Evolutionary conservation across 2,797 vertebrate genomes (phyloP).

Genomic region (Zenarchopterus dispar): DNA sequence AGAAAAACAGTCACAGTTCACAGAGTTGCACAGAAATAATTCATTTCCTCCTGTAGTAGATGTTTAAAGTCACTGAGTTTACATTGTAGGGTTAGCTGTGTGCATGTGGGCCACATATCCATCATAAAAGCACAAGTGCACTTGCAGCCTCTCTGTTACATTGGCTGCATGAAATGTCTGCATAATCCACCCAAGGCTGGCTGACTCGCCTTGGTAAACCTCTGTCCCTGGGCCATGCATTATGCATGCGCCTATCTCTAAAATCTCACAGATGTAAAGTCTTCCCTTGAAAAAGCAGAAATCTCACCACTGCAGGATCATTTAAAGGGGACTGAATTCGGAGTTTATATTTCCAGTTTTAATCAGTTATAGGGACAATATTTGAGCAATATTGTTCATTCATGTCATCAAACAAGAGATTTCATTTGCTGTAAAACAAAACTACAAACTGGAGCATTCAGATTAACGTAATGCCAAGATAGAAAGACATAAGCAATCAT

Average conservation of each 20-base stretch:
- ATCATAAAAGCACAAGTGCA: constrained; percentile 2
- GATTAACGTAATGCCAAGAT: too few relatives aligned
- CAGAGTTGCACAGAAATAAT: too few relatives aligned
- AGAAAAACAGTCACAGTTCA: not conserved
- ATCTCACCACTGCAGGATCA: not conserved
- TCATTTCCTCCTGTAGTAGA: too few relatives aligned
- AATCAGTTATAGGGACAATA: too few relatives aligned
- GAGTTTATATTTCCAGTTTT: too few relatives aligned
- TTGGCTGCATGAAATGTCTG: constrained; percentile 44
- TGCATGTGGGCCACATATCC: not conserved
- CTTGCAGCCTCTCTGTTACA: constrained; percentile 4
- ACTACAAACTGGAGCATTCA: too few relatives aligned
- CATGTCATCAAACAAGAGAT: too few relatives aligned
- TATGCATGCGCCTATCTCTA: constrained; percentile 64
- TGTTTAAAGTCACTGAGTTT: constrained; percentile 2
- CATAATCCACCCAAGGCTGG: constrained; percentile 34
- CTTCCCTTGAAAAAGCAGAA: constrained; percentile 59
- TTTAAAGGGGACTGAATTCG: not conserved
- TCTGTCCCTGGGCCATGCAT: constrained; percentile 71
- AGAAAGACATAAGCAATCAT: too few relatives aligned
- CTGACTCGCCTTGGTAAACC: constrained; percentile 61
- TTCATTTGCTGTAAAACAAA: too few relatives aligned
- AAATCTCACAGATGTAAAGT: constrained; percentile 65
- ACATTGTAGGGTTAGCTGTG: not conserved
- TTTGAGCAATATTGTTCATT: too few relatives aligned